A percentile compares a stretch with the other conserved stretches of the same genome.
Evolutionary conservation across 2,888 invertebrate species (phyloP).

Genomic region (Flabesymbios commensalis): DNA sequence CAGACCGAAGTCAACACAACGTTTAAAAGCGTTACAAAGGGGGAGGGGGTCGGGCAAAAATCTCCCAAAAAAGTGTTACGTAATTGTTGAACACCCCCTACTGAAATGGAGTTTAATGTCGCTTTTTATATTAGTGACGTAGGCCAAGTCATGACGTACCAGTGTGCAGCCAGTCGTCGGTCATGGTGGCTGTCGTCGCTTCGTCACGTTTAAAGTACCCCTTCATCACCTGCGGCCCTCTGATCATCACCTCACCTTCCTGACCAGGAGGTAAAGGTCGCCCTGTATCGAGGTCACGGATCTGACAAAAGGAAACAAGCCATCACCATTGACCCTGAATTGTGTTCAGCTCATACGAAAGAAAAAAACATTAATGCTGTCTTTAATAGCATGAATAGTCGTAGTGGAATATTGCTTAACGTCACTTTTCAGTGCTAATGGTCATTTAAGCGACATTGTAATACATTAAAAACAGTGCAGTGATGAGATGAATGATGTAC

Average conservation of each 20-base stretch:
- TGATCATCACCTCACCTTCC: conserved; percentile 63
- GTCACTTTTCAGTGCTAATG: neutral
- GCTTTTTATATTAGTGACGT: too few species aligned
- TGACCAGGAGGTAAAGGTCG: neutral
- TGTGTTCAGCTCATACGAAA: neutral
- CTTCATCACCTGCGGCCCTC: conserved; percentile 78
- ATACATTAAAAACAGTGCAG: neutral
- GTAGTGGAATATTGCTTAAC: neutral
- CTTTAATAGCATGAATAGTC: too few species aligned
- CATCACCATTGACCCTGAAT: neutral
- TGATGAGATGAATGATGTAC: too few species aligned
- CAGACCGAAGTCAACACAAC: too few species aligned
- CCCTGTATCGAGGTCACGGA: conserved; percentile 13
- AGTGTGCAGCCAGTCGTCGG: conserved; percentile 75
- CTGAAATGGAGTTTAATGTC: too few species aligned
- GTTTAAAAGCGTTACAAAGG: too few species aligned
- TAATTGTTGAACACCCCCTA: too few species aligned
- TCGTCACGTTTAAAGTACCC: conserved; percentile 77
- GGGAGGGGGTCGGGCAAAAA: too few species aligned
- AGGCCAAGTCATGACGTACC: too few species aligned
- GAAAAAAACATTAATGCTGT: too few species aligned
- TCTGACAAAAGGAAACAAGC: conserved; percentile 1
- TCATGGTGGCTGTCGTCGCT: conserved; percentile 71
- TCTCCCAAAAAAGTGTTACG: too few species aligned
- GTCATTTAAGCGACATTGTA: neutral